Percentiles rank a stretch among this genome's conserved stretches.
phyloP scores from a whole-genome alignment of 2,888 invertebrate species.

The Apodemia zela region DNA sequence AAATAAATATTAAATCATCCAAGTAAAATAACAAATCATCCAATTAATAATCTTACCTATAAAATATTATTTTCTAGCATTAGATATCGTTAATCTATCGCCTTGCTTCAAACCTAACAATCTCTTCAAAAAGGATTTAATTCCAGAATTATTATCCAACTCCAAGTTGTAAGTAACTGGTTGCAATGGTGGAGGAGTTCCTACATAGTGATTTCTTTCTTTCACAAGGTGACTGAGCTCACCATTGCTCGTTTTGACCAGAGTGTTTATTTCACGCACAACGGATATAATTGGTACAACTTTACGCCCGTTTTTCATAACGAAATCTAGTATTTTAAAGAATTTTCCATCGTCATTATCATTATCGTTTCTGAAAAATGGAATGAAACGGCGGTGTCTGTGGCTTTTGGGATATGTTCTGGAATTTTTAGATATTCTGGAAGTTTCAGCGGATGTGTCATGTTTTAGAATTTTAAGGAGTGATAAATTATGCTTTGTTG shows the following conservation, averaged over 20 bases:
- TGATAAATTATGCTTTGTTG: neutral
- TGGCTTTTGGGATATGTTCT: slow-evolving; percentile 13
- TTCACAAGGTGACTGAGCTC: slow-evolving; percentile 51
- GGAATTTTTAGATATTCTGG: neutral
- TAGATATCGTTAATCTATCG: slow-evolving; percentile 47
- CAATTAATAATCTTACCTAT: slow-evolving; percentile 25
- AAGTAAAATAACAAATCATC: too few relatives aligned
- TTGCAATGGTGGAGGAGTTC: slow-evolving; percentile 36
- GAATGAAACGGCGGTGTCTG: slow-evolving; percentile 51
- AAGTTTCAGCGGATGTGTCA: neutral
- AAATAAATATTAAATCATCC: too few relatives aligned
- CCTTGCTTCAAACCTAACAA: slow-evolving; percentile 49
- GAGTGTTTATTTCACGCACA: slow-evolving; percentile 56
- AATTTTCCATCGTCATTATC: slow-evolving; percentile 46
- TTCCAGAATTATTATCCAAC: slow-evolving; percentile 45
- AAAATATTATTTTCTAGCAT: slow-evolving; percentile 22
- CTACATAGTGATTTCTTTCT: slow-evolving; percentile 57
- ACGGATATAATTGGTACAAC: slow-evolving; percentile 55
- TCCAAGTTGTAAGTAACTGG: slow-evolving; percentile 50
- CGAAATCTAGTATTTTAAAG: slow-evolving; percentile 48
- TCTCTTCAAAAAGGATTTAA: slow-evolving; percentile 47
- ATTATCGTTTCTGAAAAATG: slow-evolving; percentile 41
- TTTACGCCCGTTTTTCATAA: slow-evolving; percentile 46
- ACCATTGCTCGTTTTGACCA: slow-evolving; percentile 53
- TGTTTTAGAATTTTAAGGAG: neutral